Percentiles rank a stretch among this genome's conserved stretches.
Evolutionary conservation across 2,888 invertebrate genomes (phyloP).

Genomic region (Noctua janthe): DNA sequence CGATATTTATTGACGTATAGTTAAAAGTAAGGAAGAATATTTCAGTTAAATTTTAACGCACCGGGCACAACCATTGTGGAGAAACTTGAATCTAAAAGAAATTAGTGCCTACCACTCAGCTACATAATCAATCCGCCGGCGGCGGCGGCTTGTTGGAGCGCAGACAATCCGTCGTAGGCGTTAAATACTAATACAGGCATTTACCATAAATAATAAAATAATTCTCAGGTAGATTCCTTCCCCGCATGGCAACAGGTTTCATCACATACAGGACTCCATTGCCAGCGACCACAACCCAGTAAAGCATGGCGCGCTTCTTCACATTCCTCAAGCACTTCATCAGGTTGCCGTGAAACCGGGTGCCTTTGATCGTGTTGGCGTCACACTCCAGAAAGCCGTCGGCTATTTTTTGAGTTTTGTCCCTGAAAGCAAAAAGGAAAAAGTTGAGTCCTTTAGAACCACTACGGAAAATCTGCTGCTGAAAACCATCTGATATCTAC

Average conservation of each 20-base stretch:
- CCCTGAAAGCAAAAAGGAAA: slow-evolving; percentile 47
- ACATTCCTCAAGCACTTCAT: slow-evolving; percentile 52
- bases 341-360: slow-evolving; percentile 65
- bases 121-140: neutral
- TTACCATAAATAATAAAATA: slow-evolving; percentile 61
- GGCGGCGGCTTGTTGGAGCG: neutral
- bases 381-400: slow-evolving; percentile 66
- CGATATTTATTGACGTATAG: neutral
- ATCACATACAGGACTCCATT: slow-evolving; percentile 59
- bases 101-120: neutral
- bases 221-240: slow-evolving; percentile 62
- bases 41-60: neutral
- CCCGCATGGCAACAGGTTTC: slow-evolving; percentile 47
- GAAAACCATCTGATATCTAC: neutral
- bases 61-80: neutral
- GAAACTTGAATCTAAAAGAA: neutral
- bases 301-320: slow-evolving; percentile 63
- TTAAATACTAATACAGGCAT: neutral
- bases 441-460: neutral
- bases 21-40: neutral
- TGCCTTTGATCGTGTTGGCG: slow-evolving; percentile 53
- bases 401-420: slow-evolving; percentile 61
- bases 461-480: neutral
- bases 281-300: slow-evolving; percentile 54
- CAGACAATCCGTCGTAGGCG: neutral